phyloP scores from a whole-genome alignment of 2,797 vertebrate species.

The Gallinago nigripennis region DNA sequence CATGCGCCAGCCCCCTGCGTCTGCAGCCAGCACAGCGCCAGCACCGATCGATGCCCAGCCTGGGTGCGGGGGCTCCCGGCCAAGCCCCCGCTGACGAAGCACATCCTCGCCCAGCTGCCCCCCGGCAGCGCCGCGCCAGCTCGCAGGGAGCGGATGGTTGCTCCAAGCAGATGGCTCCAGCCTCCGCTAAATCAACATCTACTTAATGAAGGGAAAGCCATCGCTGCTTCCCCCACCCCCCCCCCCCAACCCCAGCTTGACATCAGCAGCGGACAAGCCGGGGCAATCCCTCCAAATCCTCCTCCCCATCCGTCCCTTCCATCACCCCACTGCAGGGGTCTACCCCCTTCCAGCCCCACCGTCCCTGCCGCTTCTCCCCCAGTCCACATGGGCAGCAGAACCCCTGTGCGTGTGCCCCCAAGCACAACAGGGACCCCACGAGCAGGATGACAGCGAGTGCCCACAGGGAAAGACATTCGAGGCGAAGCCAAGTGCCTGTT shows the following conservation, averaged over 20 bases:
- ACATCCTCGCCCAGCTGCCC: not conserved
- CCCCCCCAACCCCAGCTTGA: not conserved
- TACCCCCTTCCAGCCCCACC: not conserved
- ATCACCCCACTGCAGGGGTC: not conserved
- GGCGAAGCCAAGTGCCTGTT: not conserved
- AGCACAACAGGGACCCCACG: not conserved
- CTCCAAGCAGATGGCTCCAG: constrained; percentile 53
- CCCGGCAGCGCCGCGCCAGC: not conserved
- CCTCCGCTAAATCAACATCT: constrained; percentile 44
- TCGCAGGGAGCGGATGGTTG: not conserved
- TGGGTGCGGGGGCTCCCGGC: not conserved
- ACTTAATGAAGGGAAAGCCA: constrained; percentile 44
- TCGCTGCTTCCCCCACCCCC: not conserved
- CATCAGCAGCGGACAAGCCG: fast-evolving
- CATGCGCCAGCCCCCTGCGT: not conserved
- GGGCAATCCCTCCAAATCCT: not conserved
- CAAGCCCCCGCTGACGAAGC: constrained; percentile 46
- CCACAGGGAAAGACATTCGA: not conserved
- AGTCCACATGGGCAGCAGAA: not conserved
- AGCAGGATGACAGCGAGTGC: not conserved
- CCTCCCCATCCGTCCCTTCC: not conserved
- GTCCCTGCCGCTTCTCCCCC: not conserved
- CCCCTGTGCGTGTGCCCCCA: fast-evolving
- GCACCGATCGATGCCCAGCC: not conserved
- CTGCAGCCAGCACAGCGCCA: not conserved